These are phyloP conservation scores for Tuberolachnus salignus DNA, from an alignment of 2,888 invertebrate genomes.

Conservation along the genomic window DNA sequence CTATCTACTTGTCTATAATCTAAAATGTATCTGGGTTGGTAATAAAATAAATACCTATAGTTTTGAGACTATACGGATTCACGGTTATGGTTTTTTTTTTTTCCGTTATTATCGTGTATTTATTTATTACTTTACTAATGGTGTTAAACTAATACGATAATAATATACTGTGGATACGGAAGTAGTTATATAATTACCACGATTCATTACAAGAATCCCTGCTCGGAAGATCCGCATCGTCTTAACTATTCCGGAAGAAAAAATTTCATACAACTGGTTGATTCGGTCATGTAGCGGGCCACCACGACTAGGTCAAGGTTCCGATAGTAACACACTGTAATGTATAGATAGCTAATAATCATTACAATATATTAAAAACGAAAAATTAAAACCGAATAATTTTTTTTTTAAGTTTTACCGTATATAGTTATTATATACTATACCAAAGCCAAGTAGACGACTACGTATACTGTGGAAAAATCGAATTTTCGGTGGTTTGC, in stretches of 20 bases:
- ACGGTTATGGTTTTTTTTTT: constrained; percentile 2
- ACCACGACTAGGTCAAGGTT: constrained; percentile 52
- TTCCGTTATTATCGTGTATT: constrained; percentile 12
- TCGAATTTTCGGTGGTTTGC: too few species aligned
- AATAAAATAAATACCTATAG: neutral
- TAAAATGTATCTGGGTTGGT: too few species aligned
- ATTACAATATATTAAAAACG: neutral
- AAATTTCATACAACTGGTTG: constrained; percentile 36
- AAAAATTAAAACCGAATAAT: neutral
- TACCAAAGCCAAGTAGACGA: too few species aligned
- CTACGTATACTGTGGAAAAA: too few species aligned
- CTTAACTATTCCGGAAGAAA: neutral
- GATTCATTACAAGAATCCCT: too few species aligned
- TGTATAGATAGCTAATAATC: neutral
- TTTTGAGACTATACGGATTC: neutral
- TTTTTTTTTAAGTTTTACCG: constrained; percentile 9
- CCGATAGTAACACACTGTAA: constrained; percentile 25
- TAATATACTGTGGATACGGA: neutral
- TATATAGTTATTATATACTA: neutral
- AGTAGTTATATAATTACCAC: too few species aligned
- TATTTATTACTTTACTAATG: neutral
- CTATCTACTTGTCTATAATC: too few species aligned
- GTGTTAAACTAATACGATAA: neutral
- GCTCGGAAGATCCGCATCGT: neutral
- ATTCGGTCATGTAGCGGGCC: constrained; percentile 56